Base-by-base conservation (phyloP, 2,113 vertebrate genomes). In the Ammodytes marinus region DNA sequence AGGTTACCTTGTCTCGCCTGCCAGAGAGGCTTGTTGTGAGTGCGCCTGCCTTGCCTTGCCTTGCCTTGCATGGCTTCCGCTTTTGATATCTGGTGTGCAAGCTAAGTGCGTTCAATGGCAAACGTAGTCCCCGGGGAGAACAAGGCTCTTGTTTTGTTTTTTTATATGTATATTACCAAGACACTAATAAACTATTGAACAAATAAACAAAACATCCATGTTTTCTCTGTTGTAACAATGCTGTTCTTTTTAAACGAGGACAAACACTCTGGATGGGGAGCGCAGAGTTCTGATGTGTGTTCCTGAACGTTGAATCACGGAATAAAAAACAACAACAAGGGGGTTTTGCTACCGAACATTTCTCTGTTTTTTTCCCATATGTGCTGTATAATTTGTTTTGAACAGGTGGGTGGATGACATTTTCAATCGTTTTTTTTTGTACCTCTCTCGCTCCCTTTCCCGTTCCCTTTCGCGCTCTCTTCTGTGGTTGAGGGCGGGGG, bases 401-500 rank as follows among this genome's bases (percentile, higher is more conserved):
- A 42, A 58, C 40, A 66, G 13, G 43, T 55, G 58, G 27, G 45
- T 11, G 43, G 64, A 3, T 60, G 74, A 57, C 35, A 40, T 53
- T 45, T 27, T 73, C 13, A 63, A 3, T 71, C 27, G 4, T 15
- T 64, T 42, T 39, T 69, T 66, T 39, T 39, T 69, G 63, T 92
- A 91, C 91, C 91, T 92, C 84, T 93, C 93, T 72, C 91, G 85
- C 82, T 94, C 93, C 65, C 91, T 27, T 71, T 93, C 91, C 37
- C 91, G 63, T 43, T 91, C 84, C 57, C 82, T 68, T 94, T 97
- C 99, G 95, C 98, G 95, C 95, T 99, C 98, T 96, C 98, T 94
- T 93, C 98, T 97, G 95, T 97, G 94, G 95, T 96, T 98, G 92
- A 99, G 95, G 79, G 96, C 96, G 80, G 98, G 97, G 90, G 98